Conservation (phyloP, 1,140 invertebrate genomes). For the Lordiphosa mommai region DNA sequence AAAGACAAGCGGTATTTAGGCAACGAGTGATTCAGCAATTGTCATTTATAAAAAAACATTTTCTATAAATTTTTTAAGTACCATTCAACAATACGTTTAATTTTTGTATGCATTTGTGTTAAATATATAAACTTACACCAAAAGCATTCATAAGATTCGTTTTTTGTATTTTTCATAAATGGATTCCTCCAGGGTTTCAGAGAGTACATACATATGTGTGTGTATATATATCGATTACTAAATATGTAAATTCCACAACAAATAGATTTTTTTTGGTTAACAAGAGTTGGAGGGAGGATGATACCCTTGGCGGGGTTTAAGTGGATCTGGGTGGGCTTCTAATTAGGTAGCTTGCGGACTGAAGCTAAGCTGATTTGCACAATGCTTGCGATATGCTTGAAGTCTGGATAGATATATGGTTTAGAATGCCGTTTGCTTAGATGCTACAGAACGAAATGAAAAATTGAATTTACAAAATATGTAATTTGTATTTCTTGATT, state of each 20-base stretch:
- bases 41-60: slow-evolving; percentile 66
- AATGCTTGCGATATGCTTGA: slow-evolving; percentile 70
- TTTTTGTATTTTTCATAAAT: slow-evolving; percentile 33
- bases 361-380: slow-evolving; percentile 54
- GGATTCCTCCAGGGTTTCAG: slow-evolving; percentile 3
- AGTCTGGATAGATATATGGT: slow-evolving; percentile 49
- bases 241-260: slow-evolving; percentile 53
- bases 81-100: slow-evolving; percentile 61
- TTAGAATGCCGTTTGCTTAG: slow-evolving; percentile 42
- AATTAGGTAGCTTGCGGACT: slow-evolving; percentile 14
- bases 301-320: slow-evolving; percentile 25
- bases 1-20: slow-evolving; percentile 80
- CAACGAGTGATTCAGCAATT: slow-evolving; percentile 80
- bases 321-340: slow-evolving; percentile 25
- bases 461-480: slow-evolving; percentile 58
- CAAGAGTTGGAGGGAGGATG: slow-evolving; percentile 38
- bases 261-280: slow-evolving; percentile 29
- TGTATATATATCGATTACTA: slow-evolving; percentile 6
- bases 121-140: slow-evolving; percentile 68
- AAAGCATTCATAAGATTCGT: slow-evolving; percentile 80
- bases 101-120: slow-evolving; percentile 44
- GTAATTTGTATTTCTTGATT: slow-evolving; percentile 61
- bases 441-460: slow-evolving; percentile 32
- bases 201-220: slow-evolving; percentile 7
- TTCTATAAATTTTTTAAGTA: slow-evolving; percentile 66